Conservation (phyloP, 2,888 invertebrate genomes). For the Yponomeuta evonymella region DNA sequence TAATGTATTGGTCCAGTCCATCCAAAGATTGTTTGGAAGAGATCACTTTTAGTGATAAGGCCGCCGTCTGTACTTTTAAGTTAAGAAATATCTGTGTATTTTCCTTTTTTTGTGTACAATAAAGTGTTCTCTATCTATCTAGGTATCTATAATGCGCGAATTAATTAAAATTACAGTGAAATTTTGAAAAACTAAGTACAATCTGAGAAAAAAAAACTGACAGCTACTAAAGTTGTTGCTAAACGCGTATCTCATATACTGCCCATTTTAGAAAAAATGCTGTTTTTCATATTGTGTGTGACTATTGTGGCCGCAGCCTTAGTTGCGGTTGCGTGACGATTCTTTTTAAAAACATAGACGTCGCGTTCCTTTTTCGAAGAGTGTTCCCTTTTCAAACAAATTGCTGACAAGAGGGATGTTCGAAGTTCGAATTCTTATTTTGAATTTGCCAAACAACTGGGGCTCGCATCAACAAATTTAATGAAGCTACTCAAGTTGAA, state of each 20-base stretch:
- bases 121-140: no score
- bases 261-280: not conserved
- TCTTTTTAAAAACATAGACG: constrained; percentile 67
- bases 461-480: not conserved
- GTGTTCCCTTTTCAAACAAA: constrained; percentile 73
- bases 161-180: no score
- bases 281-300: no score
- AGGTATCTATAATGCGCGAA: no score
- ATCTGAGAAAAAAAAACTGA: constrained; percentile 3
- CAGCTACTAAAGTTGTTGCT: not conserved
- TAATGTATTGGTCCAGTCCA: no score
- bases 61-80: no score
- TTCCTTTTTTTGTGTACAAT: no score
- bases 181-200: no score
- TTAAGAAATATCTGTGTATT: no score
- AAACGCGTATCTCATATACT: constrained; percentile 1
- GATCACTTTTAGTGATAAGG: no score
- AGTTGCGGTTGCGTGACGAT: constrained; percentile 62
- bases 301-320: constrained; percentile 30
- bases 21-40: no score
- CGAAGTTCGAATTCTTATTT: constrained; percentile 35
- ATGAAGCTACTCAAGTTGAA: not conserved
- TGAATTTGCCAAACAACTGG: constrained; percentile 36
- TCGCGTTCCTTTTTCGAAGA: constrained; percentile 71
- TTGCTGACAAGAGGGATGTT: constrained; percentile 72